A percentile compares a stretch with the other conserved stretches of the same genome.
Evolutionary conservation across 2,797 vertebrate species (phyloP).

Genomic region (Corythornis leucogaster): DNA sequence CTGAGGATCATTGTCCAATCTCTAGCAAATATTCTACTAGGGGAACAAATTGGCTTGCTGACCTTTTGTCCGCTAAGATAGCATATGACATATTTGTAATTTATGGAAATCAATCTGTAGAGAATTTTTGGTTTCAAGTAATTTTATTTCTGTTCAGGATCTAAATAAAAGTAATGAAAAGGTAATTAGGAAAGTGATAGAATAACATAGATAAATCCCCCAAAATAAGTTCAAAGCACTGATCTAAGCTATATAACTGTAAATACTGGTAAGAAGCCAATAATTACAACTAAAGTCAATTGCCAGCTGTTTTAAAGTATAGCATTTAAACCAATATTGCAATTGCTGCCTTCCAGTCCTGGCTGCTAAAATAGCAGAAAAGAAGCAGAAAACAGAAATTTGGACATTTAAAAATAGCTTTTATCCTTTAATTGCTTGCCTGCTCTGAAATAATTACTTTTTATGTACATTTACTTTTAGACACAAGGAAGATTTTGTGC

Average conservation of each 20-base stretch:
- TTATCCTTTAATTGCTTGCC: slow-evolving; percentile 15
- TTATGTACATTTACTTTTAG: background rate
- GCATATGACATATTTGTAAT: slow-evolving; percentile 63
- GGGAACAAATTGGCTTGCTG: slow-evolving; percentile 63
- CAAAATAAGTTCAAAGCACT: slow-evolving; percentile 59
- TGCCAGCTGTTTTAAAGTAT: slow-evolving; percentile 14
- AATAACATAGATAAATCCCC: slow-evolving; percentile 63
- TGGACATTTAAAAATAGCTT: slow-evolving; percentile 13
- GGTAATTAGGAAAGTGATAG: slow-evolving; percentile 59
- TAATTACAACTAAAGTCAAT: slow-evolving; percentile 64
- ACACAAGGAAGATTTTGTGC: background rate
- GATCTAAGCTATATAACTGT: slow-evolving; percentile 56
- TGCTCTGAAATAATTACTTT: background rate
- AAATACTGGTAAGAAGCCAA: slow-evolving; percentile 70
- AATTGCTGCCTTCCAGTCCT: slow-evolving; percentile 42
- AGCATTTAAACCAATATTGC: background rate
- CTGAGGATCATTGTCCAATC: slow-evolving; percentile 35
- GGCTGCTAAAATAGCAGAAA: background rate
- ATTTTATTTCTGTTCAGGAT: slow-evolving; percentile 61
- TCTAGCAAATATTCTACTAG: slow-evolving; percentile 38
- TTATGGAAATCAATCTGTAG: slow-evolving; percentile 64
- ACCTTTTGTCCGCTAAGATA: slow-evolving; percentile 70
- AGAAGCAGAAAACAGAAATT: slow-evolving; percentile 39
- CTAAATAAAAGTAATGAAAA: slow-evolving; percentile 74
- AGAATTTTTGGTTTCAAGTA: slow-evolving; percentile 61